Evolutionary conservation across 2,888 invertebrate species (phyloP), one percentile per base, ranked within the genome.

Genomic region (Bellardia bayeri): DNA sequence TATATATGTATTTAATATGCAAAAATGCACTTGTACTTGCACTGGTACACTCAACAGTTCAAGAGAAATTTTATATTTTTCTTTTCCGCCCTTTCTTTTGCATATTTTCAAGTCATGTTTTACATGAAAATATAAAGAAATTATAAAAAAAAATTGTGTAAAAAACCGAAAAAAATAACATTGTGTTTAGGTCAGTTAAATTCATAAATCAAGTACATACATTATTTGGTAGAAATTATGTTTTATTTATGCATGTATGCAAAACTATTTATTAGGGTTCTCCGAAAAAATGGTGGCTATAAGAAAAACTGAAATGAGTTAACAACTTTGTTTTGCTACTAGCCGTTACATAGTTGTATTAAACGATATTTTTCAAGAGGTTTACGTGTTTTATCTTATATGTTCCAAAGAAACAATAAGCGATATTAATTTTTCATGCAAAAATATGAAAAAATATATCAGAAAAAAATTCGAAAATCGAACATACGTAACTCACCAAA

Each of bases 131-230:
- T n/a, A 40, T 40, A 51, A 33, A 42, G 1, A 23, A 23, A 42
- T 4, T 11, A 42, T 5, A 42, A 51, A 33, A 42, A 33, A 6
- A 51, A 40, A 42, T 0, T 9, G 14, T 13, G 23, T 14, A 51
- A 54, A 42, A 5, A 13, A 56, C 6, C 9, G n/a, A 49, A 23
- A 0, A 0, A 79, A 69, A 61, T 56, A 68, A 58, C 23, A 58
- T 45, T 16, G 58, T 68, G 79, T 69, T 79, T 79, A 23, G 58
- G 79, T 79, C 69, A 69, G 69, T 58, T 45, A 49, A 49, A 58
- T 45, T 68, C 78, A 79, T 68, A 79, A 79, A 79, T 79, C 79
- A 79, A 58, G 69, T 61, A 3, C 13, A 54, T 61, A 3, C 7
- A 54, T 16, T 42, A 6, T 54, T 37, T 66, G 37, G 1, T 30